Base-by-base conservation (phyloP, 1,140 invertebrate species). In the Harpegnathos saltator region DNA sequence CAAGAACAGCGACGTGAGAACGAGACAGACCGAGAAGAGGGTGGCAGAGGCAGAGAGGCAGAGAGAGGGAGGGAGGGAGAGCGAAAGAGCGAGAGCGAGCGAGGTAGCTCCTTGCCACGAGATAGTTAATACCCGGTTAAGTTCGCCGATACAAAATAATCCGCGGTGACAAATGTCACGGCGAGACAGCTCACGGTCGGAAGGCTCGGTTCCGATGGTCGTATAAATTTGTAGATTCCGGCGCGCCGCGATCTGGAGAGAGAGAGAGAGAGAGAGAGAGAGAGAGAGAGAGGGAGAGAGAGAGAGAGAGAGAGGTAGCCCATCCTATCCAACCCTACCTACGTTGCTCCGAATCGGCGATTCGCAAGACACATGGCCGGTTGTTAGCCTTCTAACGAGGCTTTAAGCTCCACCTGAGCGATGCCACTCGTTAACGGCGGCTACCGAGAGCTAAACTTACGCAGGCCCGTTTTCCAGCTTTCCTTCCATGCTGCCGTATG, bases 301-400 rank as follows among this genome's bases (percentile, higher is more conserved):
- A n/a, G n/a, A n/a, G n/a, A n/a, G n/a, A n/a, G n/a, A n/a, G n/a
- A n/a, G n/a, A n/a, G n/a, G n/a, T n/a, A n/a, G n/a, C 74, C 44
- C 73, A 62, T 61, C 71, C 71, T 24, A 56, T 26, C 68, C 58
- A 72, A 7, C 15, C 52, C 54, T 22, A 58, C 29, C 56, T 72
- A 72, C 72, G 52, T 22, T 26, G 68, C 61, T 65, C 58, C 66
- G 82, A 82, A 82, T 86, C 85, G 85, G 58, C 87, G 85, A 89
- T 89, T 87, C 82, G 73, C 82, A 89, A 90, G 90, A 91, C 84
- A 86, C 85, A 91, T 89, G 83, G 84, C 71, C 63, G 83, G 85
- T 84, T 90, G 89, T 91, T 91, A 90, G 86, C 85, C 75, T 82
- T 68, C 86, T 90, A 91, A 91, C 90, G 91, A 91, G 88, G 86